Evolutionary conservation across 2,113 vertebrate species (phyloP).

Genomic region (Tachysurus vachellii): DNA sequence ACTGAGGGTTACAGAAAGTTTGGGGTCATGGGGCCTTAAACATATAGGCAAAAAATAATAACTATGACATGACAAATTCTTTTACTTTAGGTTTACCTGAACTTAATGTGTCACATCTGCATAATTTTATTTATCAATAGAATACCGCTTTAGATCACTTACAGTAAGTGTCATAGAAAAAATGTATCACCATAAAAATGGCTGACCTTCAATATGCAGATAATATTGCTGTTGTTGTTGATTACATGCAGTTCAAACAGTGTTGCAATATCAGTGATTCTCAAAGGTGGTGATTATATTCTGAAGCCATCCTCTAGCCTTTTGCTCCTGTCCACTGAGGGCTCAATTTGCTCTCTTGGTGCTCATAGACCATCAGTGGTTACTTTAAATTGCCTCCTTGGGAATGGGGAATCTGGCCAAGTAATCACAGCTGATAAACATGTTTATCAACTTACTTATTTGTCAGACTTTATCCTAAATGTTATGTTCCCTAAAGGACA

Average conservation of each 20-base stretch:
- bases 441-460: constrained; percentile 41
- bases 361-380: constrained; percentile 20
- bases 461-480: neutral
- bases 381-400: constrained; percentile 53
- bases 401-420: constrained; percentile 43
- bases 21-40: no score
- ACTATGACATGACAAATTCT: no score
- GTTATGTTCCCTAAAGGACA: neutral
- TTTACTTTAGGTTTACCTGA: no score
- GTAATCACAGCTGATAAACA: constrained; percentile 50
- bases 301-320: constrained; percentile 41
- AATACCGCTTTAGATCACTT: no score
- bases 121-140: no score
- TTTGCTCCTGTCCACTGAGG: constrained; percentile 35
- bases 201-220: neutral
- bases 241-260: neutral
- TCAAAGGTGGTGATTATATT: constrained; percentile 44
- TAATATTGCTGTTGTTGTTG: neutral
- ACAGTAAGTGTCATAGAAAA: neutral
- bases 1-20: no score
- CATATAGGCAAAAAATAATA: no score
- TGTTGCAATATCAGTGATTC: neutral
- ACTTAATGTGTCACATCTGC: no score
- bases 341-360: constrained; percentile 34
- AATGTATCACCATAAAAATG: neutral